Evolutionary conservation across 1,140 invertebrate species (phyloP).

Genomic region (Hylaeus anthracinus): DNA sequence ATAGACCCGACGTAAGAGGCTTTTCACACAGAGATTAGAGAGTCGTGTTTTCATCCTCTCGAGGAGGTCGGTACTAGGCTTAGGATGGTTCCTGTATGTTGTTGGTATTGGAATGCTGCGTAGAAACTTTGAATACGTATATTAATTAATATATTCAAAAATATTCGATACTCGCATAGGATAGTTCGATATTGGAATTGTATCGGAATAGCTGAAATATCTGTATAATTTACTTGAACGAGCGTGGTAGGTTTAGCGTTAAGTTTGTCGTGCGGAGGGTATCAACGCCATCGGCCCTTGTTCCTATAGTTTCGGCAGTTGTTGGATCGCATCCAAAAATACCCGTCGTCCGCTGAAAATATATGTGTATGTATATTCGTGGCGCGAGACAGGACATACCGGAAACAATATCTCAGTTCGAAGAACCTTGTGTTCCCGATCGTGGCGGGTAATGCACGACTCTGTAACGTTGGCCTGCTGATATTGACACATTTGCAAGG

Average conservation of each 20-base stretch:
- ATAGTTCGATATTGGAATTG: too few species aligned
- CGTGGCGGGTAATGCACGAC: neutral
- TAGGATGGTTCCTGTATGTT: too few species aligned
- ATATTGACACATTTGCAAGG: neutral
- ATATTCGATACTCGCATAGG: too few species aligned
- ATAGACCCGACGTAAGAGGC: constrained; percentile 13
- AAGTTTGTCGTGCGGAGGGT: neutral
- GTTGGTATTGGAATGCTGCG: too few species aligned
- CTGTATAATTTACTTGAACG: too few species aligned
- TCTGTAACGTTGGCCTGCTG: neutral
- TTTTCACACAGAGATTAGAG: constrained; percentile 14
- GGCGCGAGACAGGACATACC: constrained; percentile 23
- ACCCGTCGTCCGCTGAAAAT: constrained; percentile 17
- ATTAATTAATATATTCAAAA: too few species aligned
- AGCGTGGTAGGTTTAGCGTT: neutral
- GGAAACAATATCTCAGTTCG: constrained; percentile 49
- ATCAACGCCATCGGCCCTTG: constrained; percentile 29
- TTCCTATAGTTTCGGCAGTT: constrained; percentile 12
- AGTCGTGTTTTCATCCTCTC: neutral
- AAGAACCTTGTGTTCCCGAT: constrained; percentile 2
- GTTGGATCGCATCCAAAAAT: constrained; percentile 52
- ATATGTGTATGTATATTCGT: constrained; percentile 16
- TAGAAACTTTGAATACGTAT: too few species aligned
- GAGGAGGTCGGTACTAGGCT: neutral
- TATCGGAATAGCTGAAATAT: too few species aligned